These are phyloP conservation scores for Apteryx owenii DNA, from an alignment of 2,113 vertebrate genomes.

Conservation along the genomic window DNA sequence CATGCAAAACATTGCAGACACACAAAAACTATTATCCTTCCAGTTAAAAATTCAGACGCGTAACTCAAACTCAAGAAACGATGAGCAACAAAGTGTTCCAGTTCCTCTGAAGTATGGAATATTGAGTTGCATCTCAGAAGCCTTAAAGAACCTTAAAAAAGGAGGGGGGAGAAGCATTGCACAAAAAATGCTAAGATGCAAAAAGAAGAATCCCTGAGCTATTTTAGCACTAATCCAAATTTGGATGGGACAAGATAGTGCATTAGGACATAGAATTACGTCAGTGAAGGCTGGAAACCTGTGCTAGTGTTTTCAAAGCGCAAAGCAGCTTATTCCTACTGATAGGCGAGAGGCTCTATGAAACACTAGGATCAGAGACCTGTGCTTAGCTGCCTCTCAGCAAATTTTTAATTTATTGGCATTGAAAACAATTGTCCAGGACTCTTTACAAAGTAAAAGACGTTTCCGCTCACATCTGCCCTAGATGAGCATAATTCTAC, in stretches of 20 bases:
- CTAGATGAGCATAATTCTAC: not conserved
- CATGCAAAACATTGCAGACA: accelerated
- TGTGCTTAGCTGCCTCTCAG: accelerated
- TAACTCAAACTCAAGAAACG: not conserved
- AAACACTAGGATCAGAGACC: not conserved
- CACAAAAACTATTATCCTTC: not conserved
- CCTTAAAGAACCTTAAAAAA: not conserved
- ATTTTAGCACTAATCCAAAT: accelerated
- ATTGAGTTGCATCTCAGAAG: not conserved
- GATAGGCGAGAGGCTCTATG: not conserved
- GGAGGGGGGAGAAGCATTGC: not conserved
- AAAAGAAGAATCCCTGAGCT: not conserved
- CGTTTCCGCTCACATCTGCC: not conserved
- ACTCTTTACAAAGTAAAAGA: not conserved
- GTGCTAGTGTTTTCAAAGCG: not conserved
- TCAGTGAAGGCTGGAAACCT: not conserved
- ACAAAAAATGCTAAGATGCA: not conserved
- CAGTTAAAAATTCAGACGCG: not conserved
- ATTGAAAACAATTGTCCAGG: accelerated
- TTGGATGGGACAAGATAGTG: not conserved
- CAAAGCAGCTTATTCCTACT: not conserved
- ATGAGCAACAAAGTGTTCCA: not conserved
- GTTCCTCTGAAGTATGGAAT: not conserved
- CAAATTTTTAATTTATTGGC: not conserved
- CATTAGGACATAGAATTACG: not conserved